Evolutionary conservation across 1,140 invertebrate species (phyloP).

Genomic region (Drosophila mauritiana): DNA sequence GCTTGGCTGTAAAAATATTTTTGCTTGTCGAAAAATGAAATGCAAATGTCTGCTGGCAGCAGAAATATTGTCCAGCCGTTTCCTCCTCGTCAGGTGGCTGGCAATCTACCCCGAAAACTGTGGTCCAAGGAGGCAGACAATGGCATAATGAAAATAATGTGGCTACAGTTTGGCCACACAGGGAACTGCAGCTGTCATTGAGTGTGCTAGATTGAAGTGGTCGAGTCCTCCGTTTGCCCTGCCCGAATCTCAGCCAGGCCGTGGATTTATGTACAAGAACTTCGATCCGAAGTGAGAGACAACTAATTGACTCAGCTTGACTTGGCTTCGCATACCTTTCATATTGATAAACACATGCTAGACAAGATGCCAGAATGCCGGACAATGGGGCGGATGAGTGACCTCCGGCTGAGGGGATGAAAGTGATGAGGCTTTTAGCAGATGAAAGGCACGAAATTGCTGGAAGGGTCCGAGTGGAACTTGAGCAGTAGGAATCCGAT

Average conservation of each 20-base stretch:
- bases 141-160: constrained; percentile 77
- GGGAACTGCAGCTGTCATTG: constrained; percentile 73
- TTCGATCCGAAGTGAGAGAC: constrained; percentile 42
- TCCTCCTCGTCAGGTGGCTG: constrained; percentile 24
- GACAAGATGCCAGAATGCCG: constrained; percentile 41
- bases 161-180: constrained; percentile 63
- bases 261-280: constrained; percentile 61
- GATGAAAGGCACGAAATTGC: constrained; percentile 23
- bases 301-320: constrained; percentile 53
- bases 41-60: constrained; percentile 70
- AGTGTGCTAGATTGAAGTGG: constrained; percentile 56
- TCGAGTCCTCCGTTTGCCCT: neutral
- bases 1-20: constrained; percentile 60
- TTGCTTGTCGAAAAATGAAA: constrained; percentile 78
- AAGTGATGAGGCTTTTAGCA: constrained; percentile 23
- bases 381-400: constrained; percentile 40
- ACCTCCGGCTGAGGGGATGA: constrained; percentile 28
- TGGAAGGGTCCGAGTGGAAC: constrained; percentile 9
- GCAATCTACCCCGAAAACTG: constrained; percentile 15
- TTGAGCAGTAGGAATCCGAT: constrained; percentile 18
- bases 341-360: constrained; percentile 68
- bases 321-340: constrained; percentile 41
- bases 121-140: constrained; percentile 55
- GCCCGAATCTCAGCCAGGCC: constrained; percentile 15
- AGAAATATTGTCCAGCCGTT: constrained; percentile 61